Conservation (phyloP, 2,113 vertebrate genomes). For the Anguilla rostrata region DNA sequence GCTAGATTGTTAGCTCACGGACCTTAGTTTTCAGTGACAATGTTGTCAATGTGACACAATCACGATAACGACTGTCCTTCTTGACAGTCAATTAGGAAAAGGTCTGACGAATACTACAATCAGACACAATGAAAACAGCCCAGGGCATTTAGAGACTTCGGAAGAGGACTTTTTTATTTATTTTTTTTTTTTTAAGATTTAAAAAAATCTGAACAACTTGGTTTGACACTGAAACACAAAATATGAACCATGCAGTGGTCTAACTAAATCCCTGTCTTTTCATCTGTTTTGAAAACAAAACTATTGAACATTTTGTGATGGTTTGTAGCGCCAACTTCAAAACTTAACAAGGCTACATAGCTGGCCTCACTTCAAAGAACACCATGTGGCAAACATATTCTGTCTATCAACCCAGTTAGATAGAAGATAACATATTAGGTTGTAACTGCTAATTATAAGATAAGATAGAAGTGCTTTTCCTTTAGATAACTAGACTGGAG, state of each 20-base stretch:
- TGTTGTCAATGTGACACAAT: background rate
- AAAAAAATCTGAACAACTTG: background rate
- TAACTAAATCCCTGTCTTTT: background rate
- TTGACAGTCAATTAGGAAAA: background rate
- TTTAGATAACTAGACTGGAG: background rate
- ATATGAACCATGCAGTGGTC: background rate
- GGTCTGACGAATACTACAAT: background rate
- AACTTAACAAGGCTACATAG: background rate
- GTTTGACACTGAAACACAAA: background rate
- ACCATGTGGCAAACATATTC: background rate
- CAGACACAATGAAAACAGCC: background rate
- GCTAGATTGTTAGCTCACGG: background rate
- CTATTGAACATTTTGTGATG: background rate
- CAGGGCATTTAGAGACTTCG: background rate
- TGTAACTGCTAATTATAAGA: background rate
- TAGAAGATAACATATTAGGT: background rate
- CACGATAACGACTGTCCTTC: background rate
- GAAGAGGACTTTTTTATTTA: background rate
- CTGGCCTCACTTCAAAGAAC: background rate
- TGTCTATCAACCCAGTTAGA: background rate
- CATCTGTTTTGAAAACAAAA: background rate
- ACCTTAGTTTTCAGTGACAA: background rate
- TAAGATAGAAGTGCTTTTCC: constrained; percentile 3
- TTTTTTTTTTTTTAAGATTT: background rate
- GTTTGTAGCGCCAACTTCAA: background rate